Base-by-base conservation (phyloP, 1,140 invertebrate genomes). In the Dysdera silvatica region DNA sequence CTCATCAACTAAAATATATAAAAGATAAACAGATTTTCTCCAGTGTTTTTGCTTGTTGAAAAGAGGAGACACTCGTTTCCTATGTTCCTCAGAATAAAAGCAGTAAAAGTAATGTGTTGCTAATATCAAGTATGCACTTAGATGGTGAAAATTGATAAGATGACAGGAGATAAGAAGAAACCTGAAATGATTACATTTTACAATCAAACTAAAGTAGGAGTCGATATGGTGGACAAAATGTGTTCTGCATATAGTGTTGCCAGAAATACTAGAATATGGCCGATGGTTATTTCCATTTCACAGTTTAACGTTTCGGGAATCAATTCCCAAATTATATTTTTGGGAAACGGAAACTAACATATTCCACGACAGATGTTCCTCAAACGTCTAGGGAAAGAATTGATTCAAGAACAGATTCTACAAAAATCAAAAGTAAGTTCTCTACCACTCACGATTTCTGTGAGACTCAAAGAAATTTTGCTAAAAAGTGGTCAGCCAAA, bases 151-250 rank as follows among this genome's bases (percentile, higher is more conserved):
- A 55, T 70, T n/a, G 59, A 61, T 16, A 35, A 16, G 59, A 33
- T 37, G 12, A 54, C 33, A 56, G 49, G 67, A 28, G n/a, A 45
- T 10, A 29, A 14, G 32, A 51, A 68, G 31, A 77, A 77, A 67
- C 74, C 76, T 31, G 69, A 77, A 28, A 76, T 80, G 26, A 71
- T 78, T 49, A 40, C 62, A 12, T 71, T 70, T 49, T 80, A 80
- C 67, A 78, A 77, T 68, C 56, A 56, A 40, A 76, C 73, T 2
- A 80, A 80, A 72, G 73, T 74, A 31, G 78, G 74, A 35, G 77
- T 79, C 4, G 77, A 80, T 64, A 72, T 66, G 6, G 55, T 79
- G n/a, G 75, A 80, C 56, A 67, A 79, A 64, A 72, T 80, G 71
- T 73, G 70, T 59, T 66, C 70, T 14, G 66, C 63, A 16, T 73